A percentile compares a stretch with the other conserved stretches of the same genome.
These are phyloP conservation scores for Carduelis carduelis DNA, from an alignment of 2,797 vertebrate genomes.

Conservation along the genomic window DNA sequence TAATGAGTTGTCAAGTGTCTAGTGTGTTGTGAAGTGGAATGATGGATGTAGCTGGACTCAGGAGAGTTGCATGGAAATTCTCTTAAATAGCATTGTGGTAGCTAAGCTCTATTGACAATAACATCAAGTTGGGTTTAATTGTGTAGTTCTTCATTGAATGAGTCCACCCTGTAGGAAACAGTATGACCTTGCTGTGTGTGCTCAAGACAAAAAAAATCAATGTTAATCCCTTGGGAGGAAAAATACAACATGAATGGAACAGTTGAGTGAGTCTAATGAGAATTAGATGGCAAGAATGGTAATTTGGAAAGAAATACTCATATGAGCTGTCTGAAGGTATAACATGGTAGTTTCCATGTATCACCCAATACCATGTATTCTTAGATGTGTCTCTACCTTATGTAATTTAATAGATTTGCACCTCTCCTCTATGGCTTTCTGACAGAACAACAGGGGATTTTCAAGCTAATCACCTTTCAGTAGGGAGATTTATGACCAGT, in stretches of 20 bases:
- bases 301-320: background rate
- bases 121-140: conserved; percentile 2
- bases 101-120: conserved; percentile 4
- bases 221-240: conserved; percentile 18
- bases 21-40: background rate
- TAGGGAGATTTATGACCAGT: background rate
- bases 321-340: background rate
- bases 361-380: background rate
- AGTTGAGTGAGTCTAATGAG: conserved; percentile 40
- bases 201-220: background rate
- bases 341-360: background rate
- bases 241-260: conserved; percentile 28
- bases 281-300: conserved; percentile 47
- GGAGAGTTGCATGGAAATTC: conserved; percentile 4
- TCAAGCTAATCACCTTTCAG: conserved; percentile 33
- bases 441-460: conserved; percentile 12
- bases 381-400: background rate
- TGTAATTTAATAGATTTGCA: conserved; percentile 5
- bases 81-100: background rate
- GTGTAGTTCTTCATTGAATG: conserved; percentile 33
- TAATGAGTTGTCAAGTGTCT: background rate
- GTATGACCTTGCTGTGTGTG: conserved; percentile 29
- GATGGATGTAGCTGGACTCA: background rate
- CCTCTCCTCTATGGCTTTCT: background rate
- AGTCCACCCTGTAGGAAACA: conserved; percentile 30